Conservation (phyloP, 2,888 invertebrate genomes). For the Romanomermis culicivorax region DNA sequence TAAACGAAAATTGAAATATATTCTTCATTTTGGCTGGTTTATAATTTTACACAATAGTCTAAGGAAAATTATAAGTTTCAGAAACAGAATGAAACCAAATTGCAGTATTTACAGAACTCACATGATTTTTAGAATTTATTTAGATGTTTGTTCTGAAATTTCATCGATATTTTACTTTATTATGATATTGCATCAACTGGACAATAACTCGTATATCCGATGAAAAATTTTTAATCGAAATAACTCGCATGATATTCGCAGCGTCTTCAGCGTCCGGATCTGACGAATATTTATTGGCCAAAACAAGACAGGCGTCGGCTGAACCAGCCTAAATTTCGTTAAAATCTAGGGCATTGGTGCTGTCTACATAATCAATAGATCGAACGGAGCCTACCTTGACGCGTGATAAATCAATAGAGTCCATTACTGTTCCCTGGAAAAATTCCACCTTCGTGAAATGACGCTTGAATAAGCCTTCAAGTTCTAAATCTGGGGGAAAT, state of each 20-base stretch:
- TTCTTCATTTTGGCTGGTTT: no score
- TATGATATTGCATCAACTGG: conserved; percentile 99
- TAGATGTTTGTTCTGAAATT: not conserved
- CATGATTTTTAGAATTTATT: not conserved
- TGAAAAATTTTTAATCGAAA: conserved; percentile 99
- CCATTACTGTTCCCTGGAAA: conserved; percentile 99
- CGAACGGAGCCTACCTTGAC: conserved; percentile 47
- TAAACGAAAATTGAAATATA: no score
- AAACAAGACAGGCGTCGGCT: conserved; percentile 95
- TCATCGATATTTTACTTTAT: conserved; percentile 49
- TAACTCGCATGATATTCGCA: conserved; percentile 99
- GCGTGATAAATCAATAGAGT: conserved; percentile 97
- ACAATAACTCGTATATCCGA: conserved; percentile 98
- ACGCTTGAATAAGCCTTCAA: conserved; percentile 99
- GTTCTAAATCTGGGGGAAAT: conserved; percentile 98
- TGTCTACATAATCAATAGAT: not conserved
- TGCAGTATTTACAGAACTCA: no score
- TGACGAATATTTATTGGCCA: conserved; percentile 99
- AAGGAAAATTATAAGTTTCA: no score
- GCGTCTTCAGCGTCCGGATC: conserved; percentile 99
- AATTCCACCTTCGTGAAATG: conserved; percentile 99
- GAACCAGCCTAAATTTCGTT: conserved; percentile 57
- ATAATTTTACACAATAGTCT: no score
- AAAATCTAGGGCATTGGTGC: conserved; percentile 2
- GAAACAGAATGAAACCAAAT: not conserved